Evolutionary conservation across 2,113 vertebrate species (phyloP).

Genomic region (Podocnemis expansa): DNA sequence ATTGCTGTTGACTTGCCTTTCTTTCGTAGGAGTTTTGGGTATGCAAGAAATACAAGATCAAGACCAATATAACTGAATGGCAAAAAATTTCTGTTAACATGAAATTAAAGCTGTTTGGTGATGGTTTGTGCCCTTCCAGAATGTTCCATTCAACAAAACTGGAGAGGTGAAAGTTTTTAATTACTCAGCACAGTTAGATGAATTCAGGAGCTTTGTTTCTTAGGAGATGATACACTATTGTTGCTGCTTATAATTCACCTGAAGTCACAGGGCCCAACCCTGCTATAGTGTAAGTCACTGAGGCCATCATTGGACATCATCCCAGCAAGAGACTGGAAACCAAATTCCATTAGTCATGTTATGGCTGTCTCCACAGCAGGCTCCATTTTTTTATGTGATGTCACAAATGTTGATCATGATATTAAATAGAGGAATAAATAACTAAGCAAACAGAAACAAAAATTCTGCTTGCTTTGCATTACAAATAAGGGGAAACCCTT

Average conservation of each 20-base stretch:
- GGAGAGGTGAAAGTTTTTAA: neutral
- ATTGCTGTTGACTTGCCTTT: neutral
- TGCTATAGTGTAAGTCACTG: neutral
- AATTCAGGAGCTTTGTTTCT: neutral
- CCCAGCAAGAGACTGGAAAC: no score
- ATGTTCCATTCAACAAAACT: neutral
- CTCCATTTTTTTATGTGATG: no score
- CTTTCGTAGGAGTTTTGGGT: neutral
- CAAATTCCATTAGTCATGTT: neutral
- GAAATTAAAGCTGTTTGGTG: neutral
- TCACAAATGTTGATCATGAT: neutral
- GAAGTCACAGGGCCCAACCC: neutral
- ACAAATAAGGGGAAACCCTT: neutral
- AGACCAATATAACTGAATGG: neutral
- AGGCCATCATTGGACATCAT: neutral
- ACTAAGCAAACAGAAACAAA: neutral
- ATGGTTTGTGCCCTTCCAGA: neutral
- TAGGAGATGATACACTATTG: neutral
- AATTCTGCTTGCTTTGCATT: neutral
- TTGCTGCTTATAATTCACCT: neutral
- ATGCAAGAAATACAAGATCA: neutral
- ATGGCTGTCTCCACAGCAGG: neutral
- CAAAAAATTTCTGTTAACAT: neutral
- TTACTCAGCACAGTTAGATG: neutral
- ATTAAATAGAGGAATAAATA: neutral